Conservation (phyloP, 2,113 vertebrate species). For the Cyanoramphus novaezelandiae region DNA sequence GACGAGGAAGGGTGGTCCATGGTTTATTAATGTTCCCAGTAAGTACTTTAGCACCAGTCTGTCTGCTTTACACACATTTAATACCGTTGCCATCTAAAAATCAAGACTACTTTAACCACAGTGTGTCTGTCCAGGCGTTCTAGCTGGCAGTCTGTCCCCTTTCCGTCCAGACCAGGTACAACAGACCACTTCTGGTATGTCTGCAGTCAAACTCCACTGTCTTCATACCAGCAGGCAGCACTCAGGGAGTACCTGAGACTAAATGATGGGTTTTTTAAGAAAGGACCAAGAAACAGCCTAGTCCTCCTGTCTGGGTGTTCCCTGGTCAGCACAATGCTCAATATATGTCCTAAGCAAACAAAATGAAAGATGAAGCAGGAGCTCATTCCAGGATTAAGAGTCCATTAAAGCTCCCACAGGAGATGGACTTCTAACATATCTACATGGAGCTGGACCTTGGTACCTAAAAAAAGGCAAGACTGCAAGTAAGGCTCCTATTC, state of each 20-base stretch:
- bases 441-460: not conserved
- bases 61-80: slow-evolving; percentile 48
- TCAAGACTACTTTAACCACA: slow-evolving; percentile 19
- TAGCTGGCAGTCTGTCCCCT: not conserved
- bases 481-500: not conserved
- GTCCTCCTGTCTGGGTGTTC: not conserved
- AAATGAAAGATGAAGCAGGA: not conserved
- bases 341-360: not conserved
- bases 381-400: not conserved
- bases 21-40: slow-evolving; percentile 22
- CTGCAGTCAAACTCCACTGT: not conserved
- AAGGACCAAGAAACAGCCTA: not conserved
- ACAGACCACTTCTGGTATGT: not conserved
- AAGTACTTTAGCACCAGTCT: slow-evolving; percentile 43
- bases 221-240: not conserved
- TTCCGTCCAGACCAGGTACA: slow-evolving; percentile 31
- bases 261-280: not conserved
- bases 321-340: not conserved
- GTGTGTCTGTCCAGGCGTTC: not conserved
- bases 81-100: slow-evolving; percentile 19
- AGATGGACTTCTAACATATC: not conserved
- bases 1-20: slow-evolving; percentile 19
- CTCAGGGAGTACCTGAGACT: not conserved
- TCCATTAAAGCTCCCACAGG: not conserved
- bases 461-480: not conserved